Evolutionary conservation across 2,113 vertebrate genomes (phyloP), one percentile per base, ranked within the genome.

Genomic region (Pomatostomus ruficeps): DNA sequence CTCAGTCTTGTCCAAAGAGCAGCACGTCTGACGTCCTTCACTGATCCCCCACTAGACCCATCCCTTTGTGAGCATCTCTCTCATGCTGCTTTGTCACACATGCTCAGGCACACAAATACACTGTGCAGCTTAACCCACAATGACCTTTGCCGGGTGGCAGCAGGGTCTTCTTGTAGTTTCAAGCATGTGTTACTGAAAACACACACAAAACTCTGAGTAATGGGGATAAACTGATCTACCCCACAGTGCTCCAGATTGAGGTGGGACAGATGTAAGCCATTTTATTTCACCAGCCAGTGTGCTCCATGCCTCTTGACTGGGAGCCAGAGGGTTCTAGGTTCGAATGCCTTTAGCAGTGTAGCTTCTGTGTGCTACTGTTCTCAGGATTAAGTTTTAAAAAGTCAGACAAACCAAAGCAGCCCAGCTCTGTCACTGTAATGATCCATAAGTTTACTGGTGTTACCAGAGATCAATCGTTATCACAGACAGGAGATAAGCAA

Each of bases 31-130:
- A 13, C 3, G 4, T 42, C 61, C 38, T 42, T 62, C 71, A 21
- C 45, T 48, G 45, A 5, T 57, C 49, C 33, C 22, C 21, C 13
- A 10, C 8, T 13, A 75, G 38, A 49, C 13, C n/a, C 0, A 0
- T 23, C 26, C 46, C 74, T 90, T 58, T 6, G 2, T 14, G 43
- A 73, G 16, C 40, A 43, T 22, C 15, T 55, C 33, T 55, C 35
- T 46, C 33, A 5, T 36, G 54, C 26, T 79, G 48, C 45, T 58
- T 57, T 70, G 31, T 46, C 68, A 46, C 43, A 62, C 28, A 48
- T 16, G 7, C 54, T 10, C 17, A 9, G 19, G 42, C 26, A 42
- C 26, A 35, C 54, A 87, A 38, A n/a, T 11, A 25, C 12, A 14
- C 21, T 48, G 54, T 40, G 36, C 1, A 8, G 23, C 22, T 62